A percentile compares a stretch with the other conserved stretches of the same genome.
These are phyloP conservation scores for Sorex maritimensis DNA, from an alignment of 2,797 vertebrate species.

Conservation along the genomic window DNA sequence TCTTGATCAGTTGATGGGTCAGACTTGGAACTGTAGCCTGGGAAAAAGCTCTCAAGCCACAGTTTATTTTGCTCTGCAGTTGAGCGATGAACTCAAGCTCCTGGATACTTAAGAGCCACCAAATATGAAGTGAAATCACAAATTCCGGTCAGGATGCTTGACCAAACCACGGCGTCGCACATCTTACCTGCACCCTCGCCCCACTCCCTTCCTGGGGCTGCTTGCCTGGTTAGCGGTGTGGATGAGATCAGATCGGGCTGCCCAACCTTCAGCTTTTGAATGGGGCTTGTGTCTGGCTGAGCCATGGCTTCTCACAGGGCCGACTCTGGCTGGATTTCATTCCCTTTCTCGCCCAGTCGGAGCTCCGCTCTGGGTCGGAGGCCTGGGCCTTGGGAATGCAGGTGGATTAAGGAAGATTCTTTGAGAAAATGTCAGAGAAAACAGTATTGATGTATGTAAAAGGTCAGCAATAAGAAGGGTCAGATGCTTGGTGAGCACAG, in stretches of 20 bases:
- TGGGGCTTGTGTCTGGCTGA: not conserved
- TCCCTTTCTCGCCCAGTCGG: not conserved
- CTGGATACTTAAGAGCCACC: not conserved
- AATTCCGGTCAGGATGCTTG: not conserved
- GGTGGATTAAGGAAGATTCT: not conserved
- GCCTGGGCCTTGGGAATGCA: not conserved
- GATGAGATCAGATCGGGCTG: not conserved
- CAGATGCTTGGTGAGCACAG: not conserved
- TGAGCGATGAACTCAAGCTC: not conserved
- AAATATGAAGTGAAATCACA: conserved; percentile 47
- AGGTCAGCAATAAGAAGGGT: not conserved
- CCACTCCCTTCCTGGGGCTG: not conserved
- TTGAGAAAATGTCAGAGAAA: not conserved
- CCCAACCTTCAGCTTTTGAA: not conserved
- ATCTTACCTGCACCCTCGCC: not conserved
- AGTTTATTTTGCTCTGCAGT: not conserved
- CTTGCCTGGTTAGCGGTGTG: not conserved
- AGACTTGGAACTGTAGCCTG: not conserved
- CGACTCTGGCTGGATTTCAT: not conserved
- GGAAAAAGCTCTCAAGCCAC: conserved; percentile 11
- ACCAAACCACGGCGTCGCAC: not conserved
- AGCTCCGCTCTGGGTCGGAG: not conserved
- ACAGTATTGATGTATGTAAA: not conserved
- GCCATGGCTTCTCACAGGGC: not conserved
- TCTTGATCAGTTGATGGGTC: not conserved